These are phyloP conservation scores for Berghia stephanieae DNA, from an alignment of 1,140 invertebrate genomes.

Conservation along the genomic window DNA sequence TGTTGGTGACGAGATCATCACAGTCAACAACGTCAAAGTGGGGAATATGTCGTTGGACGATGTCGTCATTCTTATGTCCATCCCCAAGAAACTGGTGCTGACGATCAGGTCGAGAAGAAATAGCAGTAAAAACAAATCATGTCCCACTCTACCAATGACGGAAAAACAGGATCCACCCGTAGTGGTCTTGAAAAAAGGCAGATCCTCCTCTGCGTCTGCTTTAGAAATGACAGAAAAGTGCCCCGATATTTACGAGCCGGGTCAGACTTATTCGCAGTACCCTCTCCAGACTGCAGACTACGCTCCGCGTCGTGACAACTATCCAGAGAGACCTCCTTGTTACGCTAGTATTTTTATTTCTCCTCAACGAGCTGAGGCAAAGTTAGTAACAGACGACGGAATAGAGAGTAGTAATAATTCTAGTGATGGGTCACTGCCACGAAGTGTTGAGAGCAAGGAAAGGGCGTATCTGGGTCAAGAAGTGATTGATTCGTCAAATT, in stretches of 20 bases:
- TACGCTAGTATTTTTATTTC: constrained; percentile 63
- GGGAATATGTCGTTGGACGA: constrained; percentile 97
- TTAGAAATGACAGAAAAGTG: constrained; percentile 85
- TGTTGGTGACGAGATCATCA: constrained; percentile 98
- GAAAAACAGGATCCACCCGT: constrained; percentile 83
- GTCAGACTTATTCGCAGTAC: constrained; percentile 40
- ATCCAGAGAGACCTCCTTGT: constrained; percentile 44
- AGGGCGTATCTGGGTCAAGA: constrained; percentile 18
- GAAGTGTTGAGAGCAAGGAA: constrained; percentile 53
- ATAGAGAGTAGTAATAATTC: constrained; percentile 56
- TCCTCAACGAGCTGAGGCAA: constrained; percentile 59
- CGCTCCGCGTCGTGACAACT: constrained; percentile 35
- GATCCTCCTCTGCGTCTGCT: constrained; percentile 59
- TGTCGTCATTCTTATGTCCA: constrained; percentile 99
- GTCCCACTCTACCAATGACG: constrained; percentile 57
- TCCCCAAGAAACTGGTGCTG: constrained; percentile 91
- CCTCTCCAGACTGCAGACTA: constrained; percentile 44
- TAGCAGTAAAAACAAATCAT: constrained; percentile 62
- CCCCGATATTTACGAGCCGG: constrained; percentile 69
- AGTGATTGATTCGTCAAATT: not conserved
- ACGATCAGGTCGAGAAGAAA: constrained; percentile 76
- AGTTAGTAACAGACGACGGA: constrained; percentile 52
- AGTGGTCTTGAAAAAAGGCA: constrained; percentile 88
- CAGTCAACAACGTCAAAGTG: constrained; percentile 97
- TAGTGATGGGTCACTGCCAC: constrained; percentile 58